Conservation (phyloP, 2,797 vertebrate genomes). For the Sebastes flavidus region DNA sequence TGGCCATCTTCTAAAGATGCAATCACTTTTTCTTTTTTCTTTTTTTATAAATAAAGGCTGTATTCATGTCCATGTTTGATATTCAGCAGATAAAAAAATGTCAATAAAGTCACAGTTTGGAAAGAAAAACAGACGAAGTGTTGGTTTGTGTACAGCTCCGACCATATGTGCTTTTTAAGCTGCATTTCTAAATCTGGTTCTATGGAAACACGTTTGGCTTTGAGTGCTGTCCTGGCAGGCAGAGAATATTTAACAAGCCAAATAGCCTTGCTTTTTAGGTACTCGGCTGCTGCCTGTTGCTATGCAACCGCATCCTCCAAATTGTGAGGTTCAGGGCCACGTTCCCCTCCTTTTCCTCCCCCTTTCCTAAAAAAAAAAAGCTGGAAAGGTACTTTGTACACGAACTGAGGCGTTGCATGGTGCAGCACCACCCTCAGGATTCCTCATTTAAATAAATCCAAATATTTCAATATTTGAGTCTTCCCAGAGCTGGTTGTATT, state of each 20-base stretch:
- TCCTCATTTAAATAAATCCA: conserved; percentile 67
- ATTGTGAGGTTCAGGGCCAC: conserved; percentile 85
- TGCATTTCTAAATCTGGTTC: conserved; percentile 59
- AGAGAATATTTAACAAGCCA: conserved; percentile 76
- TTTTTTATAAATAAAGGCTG: conserved; percentile 33
- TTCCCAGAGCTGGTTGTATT: conserved; percentile 25
- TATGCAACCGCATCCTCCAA: conserved; percentile 79
- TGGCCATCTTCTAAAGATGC: conserved; percentile 36
- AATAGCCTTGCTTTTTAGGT: conserved; percentile 74
- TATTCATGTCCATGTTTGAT: conserved; percentile 36
- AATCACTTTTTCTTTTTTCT: conserved; percentile 1
- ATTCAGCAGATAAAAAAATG: conserved; percentile 36
- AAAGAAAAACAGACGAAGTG: conserved; percentile 15
- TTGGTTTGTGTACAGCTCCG: conserved; percentile 31
- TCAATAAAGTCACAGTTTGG: conserved; percentile 47
- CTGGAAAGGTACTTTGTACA: conserved; percentile 58
- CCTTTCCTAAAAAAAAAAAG: conserved; percentile 28
- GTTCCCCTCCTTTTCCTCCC: conserved; percentile 64
- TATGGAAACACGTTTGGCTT: conserved; percentile 60
- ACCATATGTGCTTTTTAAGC: conserved; percentile 32
- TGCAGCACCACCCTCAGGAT: conserved; percentile 54
- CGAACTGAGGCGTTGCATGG: conserved; percentile 38
- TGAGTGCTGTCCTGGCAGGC: conserved; percentile 66
- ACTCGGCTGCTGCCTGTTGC: conserved; percentile 74
- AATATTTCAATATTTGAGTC: conserved; percentile 67